Percentiles rank a stretch among this genome's conserved stretches.
These are phyloP conservation scores for Myiozetetes cayanensis DNA, from an alignment of 2,113 vertebrate species.

Conservation along the genomic window DNA sequence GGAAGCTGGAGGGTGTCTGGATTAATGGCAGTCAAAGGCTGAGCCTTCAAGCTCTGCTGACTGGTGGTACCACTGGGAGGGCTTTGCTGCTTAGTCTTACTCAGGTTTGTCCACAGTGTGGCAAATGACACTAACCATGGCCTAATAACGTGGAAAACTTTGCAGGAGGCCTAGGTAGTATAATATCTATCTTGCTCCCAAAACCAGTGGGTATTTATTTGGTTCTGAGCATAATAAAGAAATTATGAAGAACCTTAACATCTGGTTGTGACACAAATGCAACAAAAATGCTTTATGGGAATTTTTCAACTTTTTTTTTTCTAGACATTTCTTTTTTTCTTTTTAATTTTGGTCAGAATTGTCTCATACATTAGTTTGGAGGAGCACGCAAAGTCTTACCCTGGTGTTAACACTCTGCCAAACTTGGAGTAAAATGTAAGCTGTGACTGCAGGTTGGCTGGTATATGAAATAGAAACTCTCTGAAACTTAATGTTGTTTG, in stretches of 20 bases:
- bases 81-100: not conserved
- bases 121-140: not conserved
- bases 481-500: not conserved
- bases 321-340: not conserved
- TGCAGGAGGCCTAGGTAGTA: not conserved
- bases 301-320: not conserved
- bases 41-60: not conserved
- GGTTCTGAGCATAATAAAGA: not conserved
- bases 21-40: not conserved
- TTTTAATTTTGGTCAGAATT: not conserved
- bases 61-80: not conserved
- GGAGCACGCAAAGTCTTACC: not conserved
- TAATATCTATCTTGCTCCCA: not conserved
- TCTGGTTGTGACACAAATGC: not conserved
- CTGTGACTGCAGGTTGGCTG: not conserved
- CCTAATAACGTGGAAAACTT: not conserved
- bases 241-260: not conserved
- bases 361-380: not conserved
- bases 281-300: not conserved
- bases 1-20: not conserved
- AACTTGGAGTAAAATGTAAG: not conserved
- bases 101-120: not conserved
- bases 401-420: not conserved
- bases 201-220: not conserved
- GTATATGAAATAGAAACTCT: not conserved